Percentiles rank a stretch among this genome's conserved stretches.
Conservation (phyloP, 2,888 invertebrate species). For the Muschampia plurimacula region DNA sequence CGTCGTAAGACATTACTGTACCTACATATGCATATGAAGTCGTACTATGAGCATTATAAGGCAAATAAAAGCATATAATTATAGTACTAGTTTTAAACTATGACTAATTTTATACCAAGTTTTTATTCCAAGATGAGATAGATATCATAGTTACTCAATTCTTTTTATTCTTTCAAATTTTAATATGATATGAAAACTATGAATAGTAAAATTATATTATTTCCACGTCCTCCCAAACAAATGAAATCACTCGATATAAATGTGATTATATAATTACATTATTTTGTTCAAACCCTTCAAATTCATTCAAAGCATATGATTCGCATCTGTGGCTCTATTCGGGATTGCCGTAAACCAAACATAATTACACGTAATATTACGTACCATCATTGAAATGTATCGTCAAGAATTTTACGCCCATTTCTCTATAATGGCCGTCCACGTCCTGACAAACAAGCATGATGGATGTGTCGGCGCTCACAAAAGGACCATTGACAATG, state of each 20-base stretch:
- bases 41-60: too few species aligned
- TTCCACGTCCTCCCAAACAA: not conserved
- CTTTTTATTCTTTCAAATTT: not conserved
- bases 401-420: conserved; percentile 74
- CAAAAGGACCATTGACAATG: conserved; percentile 72
- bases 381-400: conserved; percentile 66
- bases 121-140: too few species aligned
- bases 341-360: conserved; percentile 57
- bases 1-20: too few species aligned
- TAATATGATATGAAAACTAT: not conserved
- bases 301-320: conserved; percentile 37
- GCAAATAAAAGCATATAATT: too few species aligned
- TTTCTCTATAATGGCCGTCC: conserved; percentile 71
- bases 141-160: too few species aligned
- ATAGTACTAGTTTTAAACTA: too few species aligned
- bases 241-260: conserved; percentile 21
- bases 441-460: conserved; percentile 66
- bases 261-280: conserved; percentile 12
- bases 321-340: conserved; percentile 59
- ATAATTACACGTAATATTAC: conserved; percentile 70
- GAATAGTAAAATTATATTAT: not conserved
- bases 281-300: conserved; percentile 9
- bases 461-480: conserved; percentile 75
- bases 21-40: too few species aligned
- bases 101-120: too few species aligned